phyloP scores from a whole-genome alignment of 1,140 invertebrate genomes.

The Aplysia californica region DNA sequence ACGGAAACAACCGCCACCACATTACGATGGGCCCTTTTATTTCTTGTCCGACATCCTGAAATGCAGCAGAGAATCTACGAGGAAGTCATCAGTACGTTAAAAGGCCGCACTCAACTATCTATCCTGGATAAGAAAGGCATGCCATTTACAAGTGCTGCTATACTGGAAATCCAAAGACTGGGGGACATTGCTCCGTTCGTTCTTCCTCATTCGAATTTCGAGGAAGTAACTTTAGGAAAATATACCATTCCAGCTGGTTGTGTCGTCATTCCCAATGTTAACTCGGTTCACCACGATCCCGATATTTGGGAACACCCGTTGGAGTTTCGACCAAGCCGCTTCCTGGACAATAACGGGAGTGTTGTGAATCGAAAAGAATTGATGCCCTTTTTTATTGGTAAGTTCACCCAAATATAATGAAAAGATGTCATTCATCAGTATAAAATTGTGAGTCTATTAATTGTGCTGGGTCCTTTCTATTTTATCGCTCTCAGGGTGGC shows the following conservation, averaged over 20 bases:
- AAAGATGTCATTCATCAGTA: too few relatives aligned
- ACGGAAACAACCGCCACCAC: conserved; percentile 89
- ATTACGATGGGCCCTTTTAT: conserved; percentile 84
- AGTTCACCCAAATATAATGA: background rate
- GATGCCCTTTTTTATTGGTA: conserved; percentile 43
- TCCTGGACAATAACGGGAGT: conserved; percentile 50
- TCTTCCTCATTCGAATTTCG: conserved; percentile 52
- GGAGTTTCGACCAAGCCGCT: conserved; percentile 76
- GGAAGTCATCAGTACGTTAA: conserved; percentile 77
- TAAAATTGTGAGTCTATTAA: background rate
- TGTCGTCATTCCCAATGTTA: conserved; percentile 56
- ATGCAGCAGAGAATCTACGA: conserved; percentile 84
- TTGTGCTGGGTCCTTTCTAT: background rate
- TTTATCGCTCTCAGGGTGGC: background rate
- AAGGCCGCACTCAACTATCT: background rate
- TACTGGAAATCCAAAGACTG: conserved; percentile 39
- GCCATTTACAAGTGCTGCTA: conserved; percentile 35
- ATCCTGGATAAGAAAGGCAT: conserved; percentile 28
- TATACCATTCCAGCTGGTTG: conserved; percentile 57
- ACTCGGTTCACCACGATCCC: conserved; percentile 53
- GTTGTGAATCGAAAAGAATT: conserved; percentile 27
- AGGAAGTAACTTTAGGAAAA: conserved; percentile 46
- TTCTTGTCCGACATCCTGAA: conserved; percentile 79
- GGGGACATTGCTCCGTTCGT: conserved; percentile 58
- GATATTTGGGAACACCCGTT: conserved; percentile 76